Conservation (phyloP, 35 echinoderm and acorn worm genomes). For the Patiria miniata region DNA sequence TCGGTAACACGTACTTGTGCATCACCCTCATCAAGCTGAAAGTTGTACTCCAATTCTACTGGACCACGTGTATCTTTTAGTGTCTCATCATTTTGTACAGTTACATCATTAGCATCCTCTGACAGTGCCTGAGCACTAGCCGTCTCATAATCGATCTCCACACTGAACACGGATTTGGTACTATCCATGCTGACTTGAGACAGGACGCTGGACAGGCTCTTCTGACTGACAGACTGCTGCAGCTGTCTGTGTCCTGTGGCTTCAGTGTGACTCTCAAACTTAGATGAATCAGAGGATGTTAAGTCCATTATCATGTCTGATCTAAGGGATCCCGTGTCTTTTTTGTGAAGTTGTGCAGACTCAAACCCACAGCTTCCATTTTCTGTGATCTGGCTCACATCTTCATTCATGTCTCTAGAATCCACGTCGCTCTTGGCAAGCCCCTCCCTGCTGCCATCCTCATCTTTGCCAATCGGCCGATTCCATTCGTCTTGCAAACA, state of each 20-base stretch:
- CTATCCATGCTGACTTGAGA: slow-evolving; percentile 67
- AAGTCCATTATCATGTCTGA: neutral
- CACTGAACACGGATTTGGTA: slow-evolving; percentile 68
- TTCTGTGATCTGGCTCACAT: neutral
- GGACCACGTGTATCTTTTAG: neutral
- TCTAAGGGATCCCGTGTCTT: neutral
- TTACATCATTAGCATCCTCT: neutral
- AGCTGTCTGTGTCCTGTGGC: neutral
- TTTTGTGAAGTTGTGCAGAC: neutral
- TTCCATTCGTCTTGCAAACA: neutral
- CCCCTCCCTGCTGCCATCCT: neutral
- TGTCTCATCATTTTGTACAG: slow-evolving; percentile 13
- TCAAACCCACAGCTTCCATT: no score
- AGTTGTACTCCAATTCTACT: neutral
- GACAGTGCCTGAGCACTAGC: neutral
- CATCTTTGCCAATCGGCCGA: neutral
- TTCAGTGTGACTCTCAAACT: neutral
- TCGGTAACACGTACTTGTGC: neutral
- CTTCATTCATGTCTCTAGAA: neutral
- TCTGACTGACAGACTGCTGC: slow-evolving; percentile 52
- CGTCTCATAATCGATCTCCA: slow-evolving; percentile 29
- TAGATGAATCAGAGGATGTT: neutral
- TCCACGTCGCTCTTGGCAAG: neutral
- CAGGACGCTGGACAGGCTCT: slow-evolving; percentile 76
- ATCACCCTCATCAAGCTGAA: no score